Conservation (phyloP, 2,797 vertebrate genomes). For the Trachops cirrhosus region DNA sequence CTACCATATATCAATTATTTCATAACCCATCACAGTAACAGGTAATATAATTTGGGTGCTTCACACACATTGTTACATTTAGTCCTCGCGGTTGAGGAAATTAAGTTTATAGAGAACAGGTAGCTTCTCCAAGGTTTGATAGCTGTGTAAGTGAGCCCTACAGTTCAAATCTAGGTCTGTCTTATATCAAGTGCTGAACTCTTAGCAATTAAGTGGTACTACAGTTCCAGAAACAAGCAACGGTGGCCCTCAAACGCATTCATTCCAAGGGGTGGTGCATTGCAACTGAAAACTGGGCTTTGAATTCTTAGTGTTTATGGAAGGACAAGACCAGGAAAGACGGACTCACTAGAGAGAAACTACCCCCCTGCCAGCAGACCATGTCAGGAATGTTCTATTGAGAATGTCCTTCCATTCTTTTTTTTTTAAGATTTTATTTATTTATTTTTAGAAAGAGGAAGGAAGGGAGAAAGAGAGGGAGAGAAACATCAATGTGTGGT, state of each 20-base stretch:
- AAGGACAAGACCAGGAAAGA: neutral
- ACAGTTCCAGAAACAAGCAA: neutral
- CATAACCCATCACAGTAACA: neutral
- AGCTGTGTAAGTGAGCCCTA: neutral
- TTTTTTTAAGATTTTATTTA: too few species aligned
- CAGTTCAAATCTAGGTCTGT: neutral
- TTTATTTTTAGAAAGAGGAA: too few species aligned
- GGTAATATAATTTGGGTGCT: neutral
- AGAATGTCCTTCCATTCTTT: neutral
- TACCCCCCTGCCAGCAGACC: too few species aligned
- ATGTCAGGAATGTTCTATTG: neutral
- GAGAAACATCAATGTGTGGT: too few species aligned
- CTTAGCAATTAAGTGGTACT: neutral
- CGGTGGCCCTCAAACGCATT: neutral
- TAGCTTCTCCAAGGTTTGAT: neutral
- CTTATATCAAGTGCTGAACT: neutral
- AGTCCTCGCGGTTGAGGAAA: neutral
- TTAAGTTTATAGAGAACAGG: neutral
- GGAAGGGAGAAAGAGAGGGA: too few species aligned
- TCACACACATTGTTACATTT: neutral
- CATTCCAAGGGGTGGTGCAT: neutral
- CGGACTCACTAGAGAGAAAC: neutral
- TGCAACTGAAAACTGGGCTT: neutral
- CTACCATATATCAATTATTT: neutral
- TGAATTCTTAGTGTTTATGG: neutral